phyloP scores from a whole-genome alignment of 2,797 vertebrate species.

The Alcedo atthis region DNA sequence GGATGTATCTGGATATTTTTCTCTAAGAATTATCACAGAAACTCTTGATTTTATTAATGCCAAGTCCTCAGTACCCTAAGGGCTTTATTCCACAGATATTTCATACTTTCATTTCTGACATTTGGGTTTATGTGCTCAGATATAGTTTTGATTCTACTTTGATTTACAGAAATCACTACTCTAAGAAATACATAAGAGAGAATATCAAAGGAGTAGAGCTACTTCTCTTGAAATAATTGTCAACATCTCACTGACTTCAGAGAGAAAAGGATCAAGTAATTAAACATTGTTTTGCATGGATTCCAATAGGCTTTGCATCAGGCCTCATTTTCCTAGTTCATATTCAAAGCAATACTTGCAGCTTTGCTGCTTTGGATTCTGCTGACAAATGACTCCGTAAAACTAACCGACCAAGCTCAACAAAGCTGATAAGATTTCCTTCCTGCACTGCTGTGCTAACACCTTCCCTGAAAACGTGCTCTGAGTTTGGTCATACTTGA shows the following conservation, averaged over 20 bases:
- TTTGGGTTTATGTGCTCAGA: not conserved
- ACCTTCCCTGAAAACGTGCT: not conserved
- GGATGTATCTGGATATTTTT: not conserved
- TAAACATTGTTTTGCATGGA: slow-evolving; percentile 17
- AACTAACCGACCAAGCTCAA: slow-evolving; percentile 21
- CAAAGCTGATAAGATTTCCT: slow-evolving; percentile 55
- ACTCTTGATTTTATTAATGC: not conserved
- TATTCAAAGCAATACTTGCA: not conserved
- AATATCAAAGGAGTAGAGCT: slow-evolving; percentile 2
- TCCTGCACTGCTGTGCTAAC: slow-evolving; percentile 24
- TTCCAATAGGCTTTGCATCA: slow-evolving; percentile 15
- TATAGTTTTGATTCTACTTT: slow-evolving; percentile 4
- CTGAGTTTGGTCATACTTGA: not conserved
- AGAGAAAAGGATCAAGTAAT: slow-evolving; percentile 23
- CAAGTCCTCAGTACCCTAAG: not conserved
- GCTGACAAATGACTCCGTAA: slow-evolving; percentile 1
- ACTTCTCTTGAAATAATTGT: slow-evolving; percentile 23
- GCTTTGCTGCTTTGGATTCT: slow-evolving; percentile 22
- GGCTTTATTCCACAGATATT: not conserved
- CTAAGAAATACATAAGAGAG: not conserved
- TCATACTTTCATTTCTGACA: not conserved
- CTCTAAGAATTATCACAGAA: not conserved
- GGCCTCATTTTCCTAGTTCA: slow-evolving; percentile 7
- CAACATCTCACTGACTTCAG: slow-evolving; percentile 6
- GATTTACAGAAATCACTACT: not conserved